These are phyloP conservation scores for Philonicus albiceps DNA, from an alignment of 2,888 invertebrate species.

Conservation along the genomic window DNA sequence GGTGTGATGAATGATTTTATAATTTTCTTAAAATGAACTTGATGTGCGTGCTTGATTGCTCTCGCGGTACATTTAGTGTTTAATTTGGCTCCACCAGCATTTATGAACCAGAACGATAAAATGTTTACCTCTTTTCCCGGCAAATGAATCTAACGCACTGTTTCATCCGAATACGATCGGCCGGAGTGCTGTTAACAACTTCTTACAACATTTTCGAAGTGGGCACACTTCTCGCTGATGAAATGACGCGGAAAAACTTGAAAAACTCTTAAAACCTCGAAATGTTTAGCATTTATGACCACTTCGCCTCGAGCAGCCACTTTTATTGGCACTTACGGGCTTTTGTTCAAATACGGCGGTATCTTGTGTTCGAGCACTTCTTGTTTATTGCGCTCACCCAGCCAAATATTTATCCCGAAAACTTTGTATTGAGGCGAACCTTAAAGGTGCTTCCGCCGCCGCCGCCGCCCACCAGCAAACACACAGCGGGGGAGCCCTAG, in stretches of 20 bases:
- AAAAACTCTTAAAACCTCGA: neutral
- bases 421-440: neutral
- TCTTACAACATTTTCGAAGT: neutral
- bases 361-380: neutral
- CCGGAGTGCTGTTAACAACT: neutral
- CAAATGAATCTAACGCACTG: neutral
- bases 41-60: neutral
- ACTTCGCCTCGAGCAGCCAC: neutral
- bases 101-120: neutral
- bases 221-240: neutral
- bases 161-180: neutral
- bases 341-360: neutral
- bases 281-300: neutral
- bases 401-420: neutral
- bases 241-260: neutral
- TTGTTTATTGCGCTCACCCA: neutral
- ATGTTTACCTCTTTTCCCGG: neutral
- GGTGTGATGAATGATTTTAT: neutral
- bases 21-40: neutral
- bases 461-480: neutral
- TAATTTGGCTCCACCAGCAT: neutral
- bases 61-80: neutral
- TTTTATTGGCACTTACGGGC: neutral
- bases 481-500: neutral
- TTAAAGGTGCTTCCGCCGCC: neutral